Evolutionary conservation across 2,888 invertebrate genomes (phyloP).

Genomic region (Scotopteryx bipunctaria): DNA sequence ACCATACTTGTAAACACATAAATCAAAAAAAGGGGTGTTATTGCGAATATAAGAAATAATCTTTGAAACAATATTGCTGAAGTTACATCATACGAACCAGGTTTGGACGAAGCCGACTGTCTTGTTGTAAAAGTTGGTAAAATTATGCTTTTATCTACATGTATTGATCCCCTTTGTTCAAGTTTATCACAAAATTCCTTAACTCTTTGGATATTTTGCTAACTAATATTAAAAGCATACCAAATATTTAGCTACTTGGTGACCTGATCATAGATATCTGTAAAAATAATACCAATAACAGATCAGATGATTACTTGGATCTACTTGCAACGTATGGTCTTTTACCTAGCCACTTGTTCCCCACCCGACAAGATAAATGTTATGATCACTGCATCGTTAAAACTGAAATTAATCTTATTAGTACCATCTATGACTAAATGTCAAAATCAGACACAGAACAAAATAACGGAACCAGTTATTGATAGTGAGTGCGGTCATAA

Average conservation of each 20-base stretch:
- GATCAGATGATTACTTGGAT: background rate
- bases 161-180: no score
- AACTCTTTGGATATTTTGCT: background rate
- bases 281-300: background rate
- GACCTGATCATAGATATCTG: background rate
- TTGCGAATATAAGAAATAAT: no score
- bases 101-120: no score
- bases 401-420: background rate
- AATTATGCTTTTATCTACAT: no score
- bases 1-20: no score
- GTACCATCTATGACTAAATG: background rate
- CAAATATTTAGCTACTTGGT: background rate
- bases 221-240: background rate
- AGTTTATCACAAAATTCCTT: no score
- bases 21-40: no score
- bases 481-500: background rate
- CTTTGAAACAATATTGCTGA: no score
- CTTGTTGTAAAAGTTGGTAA: no score
- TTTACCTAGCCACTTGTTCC: background rate
- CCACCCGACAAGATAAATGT: background rate
- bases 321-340: background rate
- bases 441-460: background rate
- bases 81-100: no score
- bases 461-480: background rate
- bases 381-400: background rate